These are phyloP conservation scores for Orycteropus afer DNA, from an alignment of 2,113 vertebrate species.

Conservation along the genomic window DNA sequence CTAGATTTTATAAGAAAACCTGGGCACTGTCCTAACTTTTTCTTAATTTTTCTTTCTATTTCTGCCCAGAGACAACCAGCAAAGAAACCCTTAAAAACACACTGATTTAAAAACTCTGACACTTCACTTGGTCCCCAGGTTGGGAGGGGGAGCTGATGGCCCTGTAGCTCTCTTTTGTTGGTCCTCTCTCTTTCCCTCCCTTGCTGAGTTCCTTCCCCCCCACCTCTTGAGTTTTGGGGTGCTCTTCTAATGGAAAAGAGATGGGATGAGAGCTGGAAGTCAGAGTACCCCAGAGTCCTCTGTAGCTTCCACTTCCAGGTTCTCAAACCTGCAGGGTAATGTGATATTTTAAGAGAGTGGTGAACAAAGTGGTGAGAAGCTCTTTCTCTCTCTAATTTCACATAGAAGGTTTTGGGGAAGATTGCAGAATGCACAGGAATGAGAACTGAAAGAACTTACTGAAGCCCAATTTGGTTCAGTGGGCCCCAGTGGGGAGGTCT, in stretches of 20 bases:
- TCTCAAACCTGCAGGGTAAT: not conserved
- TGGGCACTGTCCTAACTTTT: not conserved
- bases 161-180: too few species aligned
- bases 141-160: not conserved
- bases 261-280: not conserved
- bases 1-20: not conserved
- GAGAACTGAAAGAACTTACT: rapidly evolving
- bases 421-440: not conserved
- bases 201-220: not conserved
- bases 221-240: not conserved
- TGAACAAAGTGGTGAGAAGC: not conserved
- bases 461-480: not conserved
- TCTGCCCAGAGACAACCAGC: not conserved
- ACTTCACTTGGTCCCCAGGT: not conserved
- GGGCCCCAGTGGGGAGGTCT: not conserved
- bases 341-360: not conserved
- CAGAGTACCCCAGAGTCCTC: not conserved
- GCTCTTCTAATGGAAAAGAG: not conserved
- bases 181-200: not conserved
- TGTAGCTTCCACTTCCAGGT: not conserved
- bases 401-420: not conserved
- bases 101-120: not conserved
- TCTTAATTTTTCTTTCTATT: not conserved
- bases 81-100: not conserved
- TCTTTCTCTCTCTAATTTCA: not conserved